Base-by-base conservation (phyloP, 2,888 invertebrate species). In the Cosmia trapezina region DNA sequence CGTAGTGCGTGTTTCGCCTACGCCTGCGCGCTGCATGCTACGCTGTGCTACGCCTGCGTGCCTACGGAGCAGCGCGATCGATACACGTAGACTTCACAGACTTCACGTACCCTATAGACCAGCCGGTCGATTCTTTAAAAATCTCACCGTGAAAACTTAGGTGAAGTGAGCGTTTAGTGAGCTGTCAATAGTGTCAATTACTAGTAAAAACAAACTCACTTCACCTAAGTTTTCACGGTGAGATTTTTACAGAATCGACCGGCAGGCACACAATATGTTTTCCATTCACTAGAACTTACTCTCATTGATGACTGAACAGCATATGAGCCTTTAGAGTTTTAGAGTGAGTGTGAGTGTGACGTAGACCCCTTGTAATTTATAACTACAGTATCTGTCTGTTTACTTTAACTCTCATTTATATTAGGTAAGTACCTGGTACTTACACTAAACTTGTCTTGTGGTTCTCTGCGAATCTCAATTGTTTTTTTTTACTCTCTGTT, bases 21-120 rank as follows among this genome's bases (percentile, higher is more conserved):
- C 68, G 75, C 76, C 69, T 76, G 76, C 76, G 76, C 68, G 51
- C 33, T 12, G 49, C 33, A 5, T 45, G 61, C 67, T 37, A 57
- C 66, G 74, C 75, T 61, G 75, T 61, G 61, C 74, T 74, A 75
- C 74, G 75, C 61, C 56, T 67, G 67, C 75, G 75, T 75, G 47
- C 51, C 37, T 75, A 43, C 33, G 33, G 22, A 47, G 17, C 37
- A n/a, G 17, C 6, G 45, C 53, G 77, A 43, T 76, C 76, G 54
- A 76, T 76, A 77, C 43, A 54, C 57, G 47, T 47, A 70, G 33
- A 63, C 49, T 63, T 63, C 49, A n/a, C n/a, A n/a, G n/a, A n/a
- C n/a, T n/a, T n/a, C n/a, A n/a, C n/a, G n/a, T n/a, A n/a, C n/a
- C n/a, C n/a, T n/a, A n/a, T n/a, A n/a, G n/a, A n/a, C n/a, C n/a